Percentiles rank a stretch among this genome's conserved stretches.
Evolutionary conservation across 2,113 vertebrate genomes (phyloP).

Genomic region (Gambusia affinis): DNA sequence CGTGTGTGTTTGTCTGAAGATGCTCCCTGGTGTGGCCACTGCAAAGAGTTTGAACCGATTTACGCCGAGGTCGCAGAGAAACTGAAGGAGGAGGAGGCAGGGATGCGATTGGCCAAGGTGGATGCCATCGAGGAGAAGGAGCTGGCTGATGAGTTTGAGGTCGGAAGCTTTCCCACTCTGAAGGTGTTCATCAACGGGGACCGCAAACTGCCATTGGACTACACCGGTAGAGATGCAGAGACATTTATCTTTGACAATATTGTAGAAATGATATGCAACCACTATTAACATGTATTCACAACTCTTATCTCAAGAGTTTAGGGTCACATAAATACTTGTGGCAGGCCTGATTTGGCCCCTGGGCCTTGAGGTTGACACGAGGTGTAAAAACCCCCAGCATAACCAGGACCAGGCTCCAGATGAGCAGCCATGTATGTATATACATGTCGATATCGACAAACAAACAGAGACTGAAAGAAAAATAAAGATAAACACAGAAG

Average conservation of each 20-base stretch:
- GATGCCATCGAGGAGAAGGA: conserved; percentile 80
- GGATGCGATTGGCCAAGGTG: conserved; percentile 84
- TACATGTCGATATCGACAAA: no score
- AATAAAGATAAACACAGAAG: not conserved
- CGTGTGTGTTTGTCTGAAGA: conserved; percentile 72
- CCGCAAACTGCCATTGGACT: conserved; percentile 81
- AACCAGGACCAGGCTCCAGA: no score
- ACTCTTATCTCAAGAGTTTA: no score
- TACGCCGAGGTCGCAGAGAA: conserved; percentile 79
- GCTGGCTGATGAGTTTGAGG: conserved; percentile 82
- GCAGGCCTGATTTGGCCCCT: no score
- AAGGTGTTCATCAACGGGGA: conserved; percentile 86
- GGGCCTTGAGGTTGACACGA: no score
- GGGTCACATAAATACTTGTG: no score
- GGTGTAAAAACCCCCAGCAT: no score
- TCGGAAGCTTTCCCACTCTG: conserved; percentile 83
- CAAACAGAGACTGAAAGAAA: not conserved
- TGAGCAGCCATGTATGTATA: no score
- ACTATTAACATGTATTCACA: not conserved
- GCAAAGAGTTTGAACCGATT: conserved; percentile 83
- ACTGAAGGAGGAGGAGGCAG: conserved; percentile 75
- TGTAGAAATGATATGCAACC: not conserved
- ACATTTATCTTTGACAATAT: not conserved
- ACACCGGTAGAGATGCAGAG: conserved; percentile 64
- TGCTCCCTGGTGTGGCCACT: conserved; percentile 90